Base-by-base conservation (phyloP, 2,888 invertebrate genomes). In the Epirrhoe tristata region DNA sequence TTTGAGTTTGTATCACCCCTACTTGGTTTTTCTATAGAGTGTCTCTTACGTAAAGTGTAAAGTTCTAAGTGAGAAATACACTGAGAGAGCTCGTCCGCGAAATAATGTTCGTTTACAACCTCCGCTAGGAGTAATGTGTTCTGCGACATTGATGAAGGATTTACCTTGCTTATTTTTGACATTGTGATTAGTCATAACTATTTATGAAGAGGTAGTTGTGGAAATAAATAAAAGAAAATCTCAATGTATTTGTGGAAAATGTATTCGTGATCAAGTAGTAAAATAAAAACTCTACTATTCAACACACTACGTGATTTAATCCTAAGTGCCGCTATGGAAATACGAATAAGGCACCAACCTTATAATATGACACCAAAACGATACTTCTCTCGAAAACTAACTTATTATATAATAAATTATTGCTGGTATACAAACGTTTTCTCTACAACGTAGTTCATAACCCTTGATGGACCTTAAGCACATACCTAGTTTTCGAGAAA, bases 241-340 rank as follows among this genome's bases (percentile, higher is more conserved):
- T 53, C 5, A 54, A 56, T 64, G n/a, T 82, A 82, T 85, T 88
- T 86, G 85, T 89, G 86, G 75, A 91, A 90, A 91, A 87, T 89
- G 87, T 92, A 92, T 91, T 91, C 81, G 88, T 91, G 91, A 90
- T 88, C 78, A 81, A 85, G 84, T 91, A 91, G 76, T 91, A 90
- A 91, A 91, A 91, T 90, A 90, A 90, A 84, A 86, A 82, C 81
- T 88, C 86, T 90, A 87, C 82, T 80, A 77, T 64, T 81, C 70
- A 85, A 86, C 85, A 84, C 85, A 74, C 89, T 87, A 88, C 79
- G 87, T 85, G 86, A 79, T 69, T 79, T 34, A 69, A 77, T 75
- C 74, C 77, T 81, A 81, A 66, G 81, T 84, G 82, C 77, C 79
- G 67, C 67, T 71, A 68, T 63, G 63, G 64, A 54, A 63, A 72